phyloP scores from a whole-genome alignment of 37 sponge, comb jelly and placozoan genomes.

The Haliclona indistincta region DNA sequence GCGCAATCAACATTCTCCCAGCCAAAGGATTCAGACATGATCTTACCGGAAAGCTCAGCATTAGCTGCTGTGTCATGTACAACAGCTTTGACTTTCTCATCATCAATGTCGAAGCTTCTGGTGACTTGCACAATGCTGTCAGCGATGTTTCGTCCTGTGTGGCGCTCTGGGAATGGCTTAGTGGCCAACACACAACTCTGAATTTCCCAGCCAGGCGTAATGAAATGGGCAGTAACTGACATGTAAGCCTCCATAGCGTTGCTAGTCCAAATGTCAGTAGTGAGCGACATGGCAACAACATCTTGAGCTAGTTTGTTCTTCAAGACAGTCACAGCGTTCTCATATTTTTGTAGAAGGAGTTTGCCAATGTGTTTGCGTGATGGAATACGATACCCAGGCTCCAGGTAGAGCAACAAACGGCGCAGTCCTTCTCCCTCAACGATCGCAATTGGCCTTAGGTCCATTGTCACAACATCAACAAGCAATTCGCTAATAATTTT shows the following conservation, averaged over 20 bases:
- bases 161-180: background rate
- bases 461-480: background rate
- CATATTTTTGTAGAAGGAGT: background rate
- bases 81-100: background rate
- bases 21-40: background rate
- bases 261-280: conserved; percentile 36
- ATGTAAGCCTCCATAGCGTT: conserved; percentile 19
- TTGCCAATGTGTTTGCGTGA: background rate
- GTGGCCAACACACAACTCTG: background rate
- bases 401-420: background rate
- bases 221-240: conserved; percentile 12
- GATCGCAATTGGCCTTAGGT: background rate
- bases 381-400: conserved; percentile 8
- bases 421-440: conserved; percentile 17
- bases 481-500: background rate
- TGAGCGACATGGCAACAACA: background rate
- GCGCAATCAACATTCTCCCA: conserved; percentile 8
- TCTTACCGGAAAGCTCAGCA: background rate
- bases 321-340: background rate
- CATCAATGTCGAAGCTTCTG: background rate
- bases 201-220: conserved; percentile 16
- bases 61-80: conserved; percentile 22
- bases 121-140: background rate
- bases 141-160: conserved; percentile 19
- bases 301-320: background rate